Evolutionary conservation across 2,113 vertebrate genomes (phyloP), one percentile per base, ranked within the genome.

Genomic region (Pachycephala philippinensis): DNA sequence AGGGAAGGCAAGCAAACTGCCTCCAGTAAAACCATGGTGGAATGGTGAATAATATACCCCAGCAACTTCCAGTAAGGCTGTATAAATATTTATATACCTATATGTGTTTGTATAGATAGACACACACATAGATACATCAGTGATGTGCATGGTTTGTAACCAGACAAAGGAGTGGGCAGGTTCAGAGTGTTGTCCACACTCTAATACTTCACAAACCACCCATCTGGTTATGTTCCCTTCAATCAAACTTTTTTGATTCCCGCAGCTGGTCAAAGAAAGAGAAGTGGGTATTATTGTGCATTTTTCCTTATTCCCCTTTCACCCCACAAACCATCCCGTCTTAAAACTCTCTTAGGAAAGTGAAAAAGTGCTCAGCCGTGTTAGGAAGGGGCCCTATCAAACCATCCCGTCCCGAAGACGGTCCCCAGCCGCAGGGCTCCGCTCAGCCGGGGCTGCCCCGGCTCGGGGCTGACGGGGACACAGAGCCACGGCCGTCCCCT

Each of bases 401-500:
- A 20, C n/a, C 66, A 53, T 14, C 15, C n/a, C n/a, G 16, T 44
- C 65, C 40, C 6, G 0, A 9, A 21, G 30, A 4, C 7, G 44
- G 7, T 31, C 8, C 52, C 7, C 15, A 66, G 40, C 16, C 3
- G 0, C 28, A 9, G 35, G 44, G 28, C 40, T 40, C 35, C 16
- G 40, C 76, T 37, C 15, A 8, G 66, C 45, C n/a, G 23, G 13
- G 27, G 44, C 53, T 26, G 64, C 15, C 33, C 22, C 63, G 30
- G 6, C 20, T 24, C 19, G 22, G 11, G 13, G 42, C 56, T 19
- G 15, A 11, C 1, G 63, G 28, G 42, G 27, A 6, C 11, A 5
- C 47, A 1, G 40, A 47, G 50, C 65, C 9, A 0, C 4, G 54
- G 72, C 9, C 0, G 1, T 24, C 59, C 10, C 35, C 27, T n/a